Evolutionary conservation across 1,140 invertebrate genomes (phyloP), one percentile per base, ranked within the genome.

Genomic region (Holcopasites calliopsidis): DNA sequence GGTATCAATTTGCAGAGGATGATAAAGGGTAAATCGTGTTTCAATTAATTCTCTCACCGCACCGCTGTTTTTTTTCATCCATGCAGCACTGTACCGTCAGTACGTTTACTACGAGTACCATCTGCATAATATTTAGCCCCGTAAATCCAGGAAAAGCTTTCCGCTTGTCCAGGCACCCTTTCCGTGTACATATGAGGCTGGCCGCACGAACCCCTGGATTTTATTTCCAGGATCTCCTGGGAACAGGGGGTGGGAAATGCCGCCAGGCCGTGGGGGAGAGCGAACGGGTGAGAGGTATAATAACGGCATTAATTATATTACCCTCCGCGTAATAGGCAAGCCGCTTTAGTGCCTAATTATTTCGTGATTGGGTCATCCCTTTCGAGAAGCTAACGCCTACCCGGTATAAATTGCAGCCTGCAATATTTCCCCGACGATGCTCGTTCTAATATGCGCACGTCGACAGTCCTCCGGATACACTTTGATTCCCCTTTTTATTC

Each of bases 51-150:
- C n/a, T 47, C 49, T 68, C 78, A 18, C 18, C 23, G 26, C 44
- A 42, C 44, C 3, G 55, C 47, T 64, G 21, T 61, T n/a, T 76
- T 52, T 76, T 82, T 50, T 74, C 33, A n/a, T 58, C 26, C 62
- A 47, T 44, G 38, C 42, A 35, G 62, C 50, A 44, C 58, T 60
- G 58, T 55, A 69, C 82, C 82, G 83, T 86, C 80, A 77, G 77
- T 80, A 75, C 80, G 77, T 86, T 85, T 87, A 87, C 87, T 82
- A 80, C 83, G 84, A 86, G 81, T 87, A 85, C 81, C 83, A 85
- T 86, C 86, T 87, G 86, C 87, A 82, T 87, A 86, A 86, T 88
- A 86, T 85, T 74, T 75, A 81, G n/a, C n/a, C 77, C 84, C 87
- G 74, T 87, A 86, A 87, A 88, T 88, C 69, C 80, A 77, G 74